Evolutionary conservation across 2,888 invertebrate species (phyloP).

Genomic region (Tillus elongatus): DNA sequence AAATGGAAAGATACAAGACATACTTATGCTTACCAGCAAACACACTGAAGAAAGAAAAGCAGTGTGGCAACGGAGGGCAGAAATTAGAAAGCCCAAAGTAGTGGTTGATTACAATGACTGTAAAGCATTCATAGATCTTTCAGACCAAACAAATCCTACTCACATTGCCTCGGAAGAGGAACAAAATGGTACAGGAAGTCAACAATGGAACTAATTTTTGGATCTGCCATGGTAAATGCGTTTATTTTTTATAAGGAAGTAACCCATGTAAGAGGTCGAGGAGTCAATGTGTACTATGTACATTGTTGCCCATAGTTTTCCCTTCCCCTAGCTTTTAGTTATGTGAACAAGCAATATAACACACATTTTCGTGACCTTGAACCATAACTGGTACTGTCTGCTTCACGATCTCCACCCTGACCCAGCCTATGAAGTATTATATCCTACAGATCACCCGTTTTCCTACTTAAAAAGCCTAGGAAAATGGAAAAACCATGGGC

Average conservation of each 20-base stretch:
- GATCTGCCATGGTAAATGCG: not conserved
- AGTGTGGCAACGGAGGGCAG: not conserved
- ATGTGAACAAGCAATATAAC: too few relatives aligned
- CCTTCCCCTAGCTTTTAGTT: too few relatives aligned
- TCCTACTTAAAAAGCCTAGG: too few relatives aligned
- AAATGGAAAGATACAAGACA: not conserved
- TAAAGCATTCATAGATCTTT: slow-evolving; percentile 1
- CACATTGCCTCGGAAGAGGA: not conserved
- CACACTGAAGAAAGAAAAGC: not conserved
- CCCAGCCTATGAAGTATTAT: too few relatives aligned
- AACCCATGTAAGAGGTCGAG: too few relatives aligned
- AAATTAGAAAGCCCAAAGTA: not conserved
- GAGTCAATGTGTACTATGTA: too few relatives aligned
- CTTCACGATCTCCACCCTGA: too few relatives aligned
- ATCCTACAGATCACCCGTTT: too few relatives aligned
- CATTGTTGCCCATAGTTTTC: too few relatives aligned
- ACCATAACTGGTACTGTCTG: too few relatives aligned
- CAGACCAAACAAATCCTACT: slow-evolving; percentile 1
- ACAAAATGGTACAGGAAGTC: slow-evolving; percentile 2
- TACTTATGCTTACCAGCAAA: not conserved
- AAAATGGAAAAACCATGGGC: too few relatives aligned
- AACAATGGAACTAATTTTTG: not conserved
- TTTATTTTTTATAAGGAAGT: not conserved
- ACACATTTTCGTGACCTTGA: too few relatives aligned
- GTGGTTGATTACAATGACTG: slow-evolving; percentile 1